phyloP scores from a whole-genome alignment of 1,140 invertebrate genomes.

The Pogonus chalceus region DNA sequence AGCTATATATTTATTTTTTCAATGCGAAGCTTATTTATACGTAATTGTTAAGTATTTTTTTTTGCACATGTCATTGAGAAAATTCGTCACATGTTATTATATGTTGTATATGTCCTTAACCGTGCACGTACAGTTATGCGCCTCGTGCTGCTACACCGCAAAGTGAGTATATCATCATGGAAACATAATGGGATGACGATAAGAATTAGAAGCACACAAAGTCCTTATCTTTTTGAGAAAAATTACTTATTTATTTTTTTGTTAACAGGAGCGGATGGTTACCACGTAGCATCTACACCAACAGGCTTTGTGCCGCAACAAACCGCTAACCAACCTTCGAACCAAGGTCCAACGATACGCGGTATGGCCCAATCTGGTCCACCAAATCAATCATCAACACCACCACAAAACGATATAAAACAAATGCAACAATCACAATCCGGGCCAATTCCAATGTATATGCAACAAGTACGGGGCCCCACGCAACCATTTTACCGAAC shows the following conservation, averaged over 20 bases:
- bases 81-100: too few species aligned
- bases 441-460: constrained; percentile 13
- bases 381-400: constrained; percentile 32
- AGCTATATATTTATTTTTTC: too few species aligned
- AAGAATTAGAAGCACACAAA: neutral
- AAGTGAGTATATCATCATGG: neutral
- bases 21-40: too few species aligned
- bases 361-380: constrained; percentile 25
- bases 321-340: constrained; percentile 24
- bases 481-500: constrained; percentile 15
- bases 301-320: constrained; percentile 17
- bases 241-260: constrained; percentile 10
- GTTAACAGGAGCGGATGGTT: constrained; percentile 21
- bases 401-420: constrained; percentile 31
- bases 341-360: constrained; percentile 25
- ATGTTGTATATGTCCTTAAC: constrained; percentile 9
- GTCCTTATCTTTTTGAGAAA: neutral
- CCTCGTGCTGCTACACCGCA: neutral
- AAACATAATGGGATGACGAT: neutral
- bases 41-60: too few species aligned
- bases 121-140: constrained; percentile 4
- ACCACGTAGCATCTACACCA: constrained; percentile 17
- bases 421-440: constrained; percentile 21
- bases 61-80: too few species aligned
- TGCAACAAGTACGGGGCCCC: constrained; percentile 13